These are phyloP conservation scores for Exephanes ischioxanthus DNA, from an alignment of 2,888 invertebrate genomes.

Conservation along the genomic window DNA sequence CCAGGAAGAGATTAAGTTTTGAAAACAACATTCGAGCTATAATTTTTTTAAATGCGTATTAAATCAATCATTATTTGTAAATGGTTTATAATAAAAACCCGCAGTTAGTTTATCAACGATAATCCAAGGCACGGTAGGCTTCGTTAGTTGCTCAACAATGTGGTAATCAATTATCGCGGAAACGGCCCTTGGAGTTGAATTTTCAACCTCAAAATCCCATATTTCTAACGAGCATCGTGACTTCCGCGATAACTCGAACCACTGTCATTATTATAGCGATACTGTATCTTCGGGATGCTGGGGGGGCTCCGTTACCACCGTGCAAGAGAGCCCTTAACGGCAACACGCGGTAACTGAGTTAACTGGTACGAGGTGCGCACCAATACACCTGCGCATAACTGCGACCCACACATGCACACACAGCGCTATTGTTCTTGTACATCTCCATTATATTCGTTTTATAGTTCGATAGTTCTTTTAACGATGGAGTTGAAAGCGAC, in stretches of 20 bases:
- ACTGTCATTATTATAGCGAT: conserved; percentile 61
- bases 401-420: not conserved
- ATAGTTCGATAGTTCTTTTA: conserved; percentile 1
- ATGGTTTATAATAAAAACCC: too few relatives aligned
- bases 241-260: conserved; percentile 62
- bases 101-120: not conserved
- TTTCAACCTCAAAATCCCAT: conserved; percentile 21
- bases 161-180: not conserved
- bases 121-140: not conserved
- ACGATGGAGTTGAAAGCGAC: not conserved
- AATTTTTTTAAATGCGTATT: not conserved
- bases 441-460: conserved; percentile 31
- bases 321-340: conserved; percentile 41
- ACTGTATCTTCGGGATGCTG: conserved; percentile 40
- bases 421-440: conserved; percentile 9
- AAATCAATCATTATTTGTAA: too few relatives aligned
- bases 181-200: not conserved
- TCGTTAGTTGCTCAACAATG: not conserved
- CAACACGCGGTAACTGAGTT: conserved; percentile 41
- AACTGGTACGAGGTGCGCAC: conserved; percentile 44
- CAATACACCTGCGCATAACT: conserved; percentile 22
- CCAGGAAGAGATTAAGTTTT: too few relatives aligned
- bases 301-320: conserved; percentile 16
- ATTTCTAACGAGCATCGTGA: conserved; percentile 66
- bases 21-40: not conserved